Conservation (phyloP, 1,140 invertebrate genomes). For the Thrips palmi region DNA sequence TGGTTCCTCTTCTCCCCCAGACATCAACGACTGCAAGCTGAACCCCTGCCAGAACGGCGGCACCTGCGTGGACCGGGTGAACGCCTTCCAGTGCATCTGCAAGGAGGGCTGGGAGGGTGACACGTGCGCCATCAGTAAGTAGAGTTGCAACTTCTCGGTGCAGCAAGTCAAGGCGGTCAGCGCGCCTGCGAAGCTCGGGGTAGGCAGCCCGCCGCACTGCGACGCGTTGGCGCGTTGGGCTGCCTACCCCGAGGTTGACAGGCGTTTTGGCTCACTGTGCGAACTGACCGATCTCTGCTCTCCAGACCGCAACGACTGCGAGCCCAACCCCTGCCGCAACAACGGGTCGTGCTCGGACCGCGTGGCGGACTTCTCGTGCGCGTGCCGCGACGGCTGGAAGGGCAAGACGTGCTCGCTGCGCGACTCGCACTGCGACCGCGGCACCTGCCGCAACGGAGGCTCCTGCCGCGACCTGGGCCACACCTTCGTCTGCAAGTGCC, state of each 20-base stretch:
- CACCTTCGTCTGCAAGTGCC: conserved; percentile 41
- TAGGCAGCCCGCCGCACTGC: too few species aligned
- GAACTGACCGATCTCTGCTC: too few species aligned
- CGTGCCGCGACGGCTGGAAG: conserved; percentile 59
- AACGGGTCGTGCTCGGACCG: conserved; percentile 57
- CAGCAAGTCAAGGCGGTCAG: too few species aligned
- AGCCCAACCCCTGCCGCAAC: conserved; percentile 49
- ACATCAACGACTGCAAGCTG: conserved; percentile 50
- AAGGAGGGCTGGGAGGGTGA: conserved; percentile 43
- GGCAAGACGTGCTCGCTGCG: conserved; percentile 51
- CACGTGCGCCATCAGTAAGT: conserved; percentile 40
- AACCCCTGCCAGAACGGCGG: conserved; percentile 56
- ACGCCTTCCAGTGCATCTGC: conserved; percentile 63
- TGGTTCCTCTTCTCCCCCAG: conserved; percentile 19
- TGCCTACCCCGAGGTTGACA: too few species aligned
- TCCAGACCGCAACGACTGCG: conserved; percentile 67
- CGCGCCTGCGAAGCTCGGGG: too few species aligned
- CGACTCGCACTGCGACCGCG: conserved; percentile 41
- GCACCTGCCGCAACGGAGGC: conserved; percentile 41
- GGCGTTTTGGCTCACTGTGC: too few species aligned
- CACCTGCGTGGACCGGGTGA: conserved; percentile 52
- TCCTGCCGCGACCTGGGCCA: conserved; percentile 45
- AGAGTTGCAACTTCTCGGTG: too few species aligned
- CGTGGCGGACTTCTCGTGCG: conserved; percentile 52
- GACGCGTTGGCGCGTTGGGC: too few species aligned